Conservation (phyloP, 2,888 invertebrate genomes). For the Eupithecia vulgata region DNA sequence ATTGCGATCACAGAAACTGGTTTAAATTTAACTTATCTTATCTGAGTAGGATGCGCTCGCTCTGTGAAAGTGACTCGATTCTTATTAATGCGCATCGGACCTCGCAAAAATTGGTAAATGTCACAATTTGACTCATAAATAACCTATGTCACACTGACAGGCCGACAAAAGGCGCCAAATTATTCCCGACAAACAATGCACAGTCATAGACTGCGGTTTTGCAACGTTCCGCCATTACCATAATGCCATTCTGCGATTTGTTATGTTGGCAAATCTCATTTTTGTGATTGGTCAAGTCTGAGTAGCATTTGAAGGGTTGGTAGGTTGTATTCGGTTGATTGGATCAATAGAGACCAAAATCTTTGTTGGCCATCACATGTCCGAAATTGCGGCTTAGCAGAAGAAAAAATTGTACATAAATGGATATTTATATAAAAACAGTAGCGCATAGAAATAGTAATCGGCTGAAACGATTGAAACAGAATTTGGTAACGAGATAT, state of each 20-base stretch:
- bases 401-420: background rate
- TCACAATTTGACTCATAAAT: constrained; percentile 30
- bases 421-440: background rate
- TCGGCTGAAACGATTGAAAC: background rate
- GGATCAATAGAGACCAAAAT: too few relatives aligned
- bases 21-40: background rate
- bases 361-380: too few relatives aligned
- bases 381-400: background rate
- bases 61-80: background rate
- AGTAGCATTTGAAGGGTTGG: background rate
- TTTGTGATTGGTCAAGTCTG: background rate
- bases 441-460: background rate
- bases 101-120: constrained; percentile 17
- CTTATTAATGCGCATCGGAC: background rate
- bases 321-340: background rate
- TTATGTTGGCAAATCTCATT: constrained; percentile 6
- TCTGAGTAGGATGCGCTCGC: too few relatives aligned
- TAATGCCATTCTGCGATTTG: constrained; percentile 15
- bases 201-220: constrained; percentile 41
- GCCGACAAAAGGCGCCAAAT: constrained; percentile 30
- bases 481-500: background rate
- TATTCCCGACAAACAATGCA: constrained; percentile 30
- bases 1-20: too few relatives aligned
- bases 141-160: constrained; percentile 22
- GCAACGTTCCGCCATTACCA: constrained; percentile 21